These are phyloP conservation scores for Hydrocynus forskahlii DNA, from an alignment of 2,797 vertebrate genomes.

Conservation along the genomic window DNA sequence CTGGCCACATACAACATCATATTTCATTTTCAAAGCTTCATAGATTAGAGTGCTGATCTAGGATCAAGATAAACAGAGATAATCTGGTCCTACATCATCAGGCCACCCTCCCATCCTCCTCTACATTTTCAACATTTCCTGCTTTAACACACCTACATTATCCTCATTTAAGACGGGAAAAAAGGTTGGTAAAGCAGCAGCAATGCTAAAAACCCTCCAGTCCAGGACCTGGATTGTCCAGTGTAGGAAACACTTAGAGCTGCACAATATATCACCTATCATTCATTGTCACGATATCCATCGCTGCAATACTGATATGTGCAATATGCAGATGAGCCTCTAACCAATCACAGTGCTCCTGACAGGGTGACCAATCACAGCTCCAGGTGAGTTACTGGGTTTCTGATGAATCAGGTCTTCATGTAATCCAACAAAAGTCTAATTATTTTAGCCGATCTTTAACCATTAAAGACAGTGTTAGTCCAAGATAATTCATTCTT, in stretches of 20 bases:
- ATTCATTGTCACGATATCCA: no score
- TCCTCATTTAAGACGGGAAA: neutral
- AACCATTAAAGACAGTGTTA: no score
- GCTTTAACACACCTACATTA: neutral
- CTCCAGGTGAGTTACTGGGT: no score
- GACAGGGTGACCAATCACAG: no score
- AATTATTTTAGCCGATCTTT: no score
- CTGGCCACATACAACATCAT: neutral
- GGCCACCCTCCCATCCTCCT: neutral
- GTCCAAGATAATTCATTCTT: no score
- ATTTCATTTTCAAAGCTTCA: neutral
- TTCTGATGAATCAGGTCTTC: no score
- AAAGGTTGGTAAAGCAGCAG: neutral
- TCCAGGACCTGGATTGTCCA: neutral
- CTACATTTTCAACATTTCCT: neutral
- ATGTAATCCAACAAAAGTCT: no score
- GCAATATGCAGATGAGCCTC: no score
- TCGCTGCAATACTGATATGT: no score
- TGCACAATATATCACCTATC: no score
- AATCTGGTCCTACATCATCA: neutral
- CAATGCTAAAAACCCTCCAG: neutral
- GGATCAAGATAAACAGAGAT: neutral
- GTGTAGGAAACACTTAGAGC: neutral
- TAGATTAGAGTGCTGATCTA: neutral
- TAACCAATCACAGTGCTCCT: no score